Evolutionary conservation across 2,888 invertebrate genomes (phyloP), one percentile per base, ranked within the genome.

Genomic region (Dicyrtomina minuta): DNA sequence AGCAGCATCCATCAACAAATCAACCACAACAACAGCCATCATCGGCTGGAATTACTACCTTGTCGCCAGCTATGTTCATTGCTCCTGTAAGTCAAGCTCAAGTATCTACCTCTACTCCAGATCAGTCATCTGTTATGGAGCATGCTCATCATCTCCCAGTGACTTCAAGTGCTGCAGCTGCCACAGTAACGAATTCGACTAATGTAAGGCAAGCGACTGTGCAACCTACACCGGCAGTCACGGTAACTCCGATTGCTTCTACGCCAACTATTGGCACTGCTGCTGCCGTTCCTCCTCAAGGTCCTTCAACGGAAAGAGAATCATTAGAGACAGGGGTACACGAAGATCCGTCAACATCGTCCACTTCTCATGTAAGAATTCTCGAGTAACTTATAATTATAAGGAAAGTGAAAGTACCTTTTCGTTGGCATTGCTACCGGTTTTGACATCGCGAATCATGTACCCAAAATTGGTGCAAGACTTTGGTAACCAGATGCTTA

Each of bases 1-100:
- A 61, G n/a, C 64, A 56, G 39, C 72, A 70, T 62, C 22, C 61
- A 87, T 77, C 88, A 87, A 76, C 87, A 87, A 26, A n/a, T 49
- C 70, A 59, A 22, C 60, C 20, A 68, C 73, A 15, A 74, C 73
- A 51, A 69, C 74, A 27, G 68, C 22, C 60, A 10, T 44, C 46
- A 15, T 27, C 55, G n/a, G 43, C 44, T 15, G 49, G 46, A 33
- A 46, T 49, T 17, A 49, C 39, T 12, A 44, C 43, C 33, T 33
- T 33, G 3, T 26, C 70, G 8, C 51, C 65, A 41, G 55, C 75
- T 0, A 67, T 66, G 26, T 72, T 75, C 27, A 71, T 75, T 12
- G 75, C 77, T 13, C 78, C 76, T 1, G 78, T 77, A 2, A 77
- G 76, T 53, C 78, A 78, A 68, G 78, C 76, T 33, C 77, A 77